Base-by-base conservation (phyloP, 2,113 vertebrate genomes). In the Pao palembangensis region DNA sequence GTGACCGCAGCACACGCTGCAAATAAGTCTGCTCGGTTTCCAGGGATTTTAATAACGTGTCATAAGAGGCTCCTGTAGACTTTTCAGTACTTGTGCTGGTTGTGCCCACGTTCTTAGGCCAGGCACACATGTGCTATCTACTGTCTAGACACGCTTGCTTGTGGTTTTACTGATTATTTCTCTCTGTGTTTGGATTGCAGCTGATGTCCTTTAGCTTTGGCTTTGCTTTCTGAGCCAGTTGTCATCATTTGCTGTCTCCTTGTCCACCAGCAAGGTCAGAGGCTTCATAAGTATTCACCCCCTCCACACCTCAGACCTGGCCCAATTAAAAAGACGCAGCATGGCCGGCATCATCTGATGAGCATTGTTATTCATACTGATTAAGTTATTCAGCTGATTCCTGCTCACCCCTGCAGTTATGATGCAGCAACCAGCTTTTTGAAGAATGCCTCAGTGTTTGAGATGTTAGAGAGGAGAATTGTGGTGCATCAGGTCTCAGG, bases 211-310 rank as follows among this genome's bases (percentile, higher is more conserved):
- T 38, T 55, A 20, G 61, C 64, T 61, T 64, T 59, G 42, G 64
- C 48, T 51, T 23, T 60, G 51, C 54, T 64, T 31, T 55, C 76
- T 61, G 60, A 60, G 0, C 47, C 49, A 56, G 38, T 55, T 55
- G 51, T 76, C 42, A 44, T 59, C 17, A 10, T 70, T 59, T 67
- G 15, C 65, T 65, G 38, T 67, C 58, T 60, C 51, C 44, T 52
- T 21, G 59, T 41, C 59, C 55, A 51, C 57, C 46, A 23, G 19
- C 61, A 64, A 81, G 68, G 71, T 84, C 73, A 48, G 28, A 71
- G 41, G 76, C 5, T 65, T 67, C 61, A 73, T 78, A 38, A 70
- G 51, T 8, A 79, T 80, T 69, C 73, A 53, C 1, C 43, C 51
- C 38, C 18, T 25, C 3, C 2, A 10, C 34, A 12, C 17, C 64